Base-by-base conservation (phyloP, 2,888 invertebrate genomes). In the Drosophila seclusa region DNA sequence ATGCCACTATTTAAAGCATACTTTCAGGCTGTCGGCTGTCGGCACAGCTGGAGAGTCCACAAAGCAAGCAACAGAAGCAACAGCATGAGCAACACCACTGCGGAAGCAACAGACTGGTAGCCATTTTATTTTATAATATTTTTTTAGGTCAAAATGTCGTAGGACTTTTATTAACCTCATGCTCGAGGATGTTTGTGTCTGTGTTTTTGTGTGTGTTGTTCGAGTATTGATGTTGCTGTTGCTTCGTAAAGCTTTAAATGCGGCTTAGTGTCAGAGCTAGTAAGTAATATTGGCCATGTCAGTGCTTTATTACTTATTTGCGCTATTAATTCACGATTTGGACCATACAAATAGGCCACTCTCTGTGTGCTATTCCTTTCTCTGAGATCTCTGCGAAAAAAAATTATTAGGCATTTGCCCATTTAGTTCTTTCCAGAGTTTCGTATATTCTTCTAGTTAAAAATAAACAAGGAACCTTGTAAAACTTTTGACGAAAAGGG, bases 121-220 rank as follows among this genome's bases (percentile, higher is more conserved):
- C 83, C 80, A 77, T 90, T 90, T 85, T 88, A 89, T 90, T 90
- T 86, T 80, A 83, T 73, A 90, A 86, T 83, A 86, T 86, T 90
- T 80, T 65, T 86, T 76, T 81, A 85, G 91, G 90, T 90, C 90
- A 90, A 78, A 84, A 89, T 89, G 90, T 90, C 89, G 89, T 78
- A 87, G 77, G 90, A 80, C 82, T 87, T 83, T 80, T 82, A 90
- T 89, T 87, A 83, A 80, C 88, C 90, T 69, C 68, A 76, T 69
- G 74, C 73, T 59, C 55, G 65, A 38, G 73, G 45, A 62, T 68
- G 68, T 72, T 63, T 27, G 36, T 36, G 27, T 27, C 36, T 24
- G 21, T 53, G 52, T 66, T 48, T 45, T 27, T 60, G 21, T 36
- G 52, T 68, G 63, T 72, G 48, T 58, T 52, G 49, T 57, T 29